phyloP scores from a whole-genome alignment of 2,888 invertebrate species.

The Habrosyne pyritoides region DNA sequence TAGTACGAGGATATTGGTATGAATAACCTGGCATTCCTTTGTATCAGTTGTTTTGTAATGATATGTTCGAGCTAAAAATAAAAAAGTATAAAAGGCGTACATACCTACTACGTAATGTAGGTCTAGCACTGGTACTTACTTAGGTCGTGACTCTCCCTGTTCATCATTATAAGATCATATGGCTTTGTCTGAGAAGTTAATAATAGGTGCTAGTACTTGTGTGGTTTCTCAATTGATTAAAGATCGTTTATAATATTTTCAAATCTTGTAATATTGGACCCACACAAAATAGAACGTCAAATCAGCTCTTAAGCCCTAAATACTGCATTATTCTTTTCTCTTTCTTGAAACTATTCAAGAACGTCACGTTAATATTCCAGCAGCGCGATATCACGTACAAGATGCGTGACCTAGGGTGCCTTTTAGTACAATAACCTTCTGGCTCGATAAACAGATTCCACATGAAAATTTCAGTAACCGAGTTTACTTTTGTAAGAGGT shows the following conservation, averaged over 20 bases:
- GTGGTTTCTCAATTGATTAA: no score
- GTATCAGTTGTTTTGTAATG: neutral
- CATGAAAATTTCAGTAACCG: neutral
- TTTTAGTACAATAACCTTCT: neutral
- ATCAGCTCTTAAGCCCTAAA: neutral
- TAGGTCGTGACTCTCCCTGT: neutral
- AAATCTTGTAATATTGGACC: no score
- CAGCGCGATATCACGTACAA: neutral
- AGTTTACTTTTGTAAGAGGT: neutral
- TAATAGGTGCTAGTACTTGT: neutral
- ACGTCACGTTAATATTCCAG: neutral
- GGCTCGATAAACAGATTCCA: neutral
- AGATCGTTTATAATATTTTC: no score
- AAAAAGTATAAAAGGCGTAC: neutral
- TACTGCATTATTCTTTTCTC: neutral
- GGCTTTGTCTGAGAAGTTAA: neutral
- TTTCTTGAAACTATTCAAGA: neutral
- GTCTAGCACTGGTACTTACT: no score
- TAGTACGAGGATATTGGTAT: slow-evolving; percentile 1
- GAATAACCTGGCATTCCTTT: neutral
- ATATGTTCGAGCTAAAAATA: neutral
- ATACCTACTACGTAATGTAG: no score
- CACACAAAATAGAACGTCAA: no score
- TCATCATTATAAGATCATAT: neutral
- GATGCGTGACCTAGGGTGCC: slow-evolving; percentile 1